These are phyloP conservation scores for Lordiphosa stackelbergi DNA, from an alignment of 1,140 invertebrate genomes.

Conservation along the genomic window DNA sequence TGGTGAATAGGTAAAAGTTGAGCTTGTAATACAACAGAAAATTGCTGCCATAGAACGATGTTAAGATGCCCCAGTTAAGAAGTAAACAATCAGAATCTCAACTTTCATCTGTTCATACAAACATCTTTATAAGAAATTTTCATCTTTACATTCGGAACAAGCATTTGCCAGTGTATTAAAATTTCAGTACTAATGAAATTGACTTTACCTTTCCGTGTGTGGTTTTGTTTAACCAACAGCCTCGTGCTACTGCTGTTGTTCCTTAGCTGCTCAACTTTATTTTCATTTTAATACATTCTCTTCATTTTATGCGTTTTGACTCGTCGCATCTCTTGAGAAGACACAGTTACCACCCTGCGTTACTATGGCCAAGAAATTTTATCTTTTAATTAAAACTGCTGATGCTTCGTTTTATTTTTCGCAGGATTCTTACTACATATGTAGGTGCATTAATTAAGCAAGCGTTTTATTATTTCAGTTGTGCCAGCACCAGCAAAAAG, in stretches of 20 bases:
- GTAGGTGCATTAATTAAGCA: conserved; percentile 15
- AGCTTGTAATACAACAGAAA: too few relatives aligned
- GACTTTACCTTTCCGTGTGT: too few relatives aligned
- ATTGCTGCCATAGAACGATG: too few relatives aligned
- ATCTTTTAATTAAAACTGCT: conserved; percentile 73
- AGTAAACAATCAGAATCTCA: too few relatives aligned
- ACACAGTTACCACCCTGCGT: neutral
- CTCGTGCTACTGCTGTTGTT: conserved; percentile 3
- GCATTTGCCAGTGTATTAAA: too few relatives aligned
- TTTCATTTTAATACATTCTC: conserved; percentile 49
- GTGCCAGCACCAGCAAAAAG: conserved; percentile 17
- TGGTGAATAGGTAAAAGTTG: too few relatives aligned
- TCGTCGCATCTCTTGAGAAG: conserved; percentile 16
- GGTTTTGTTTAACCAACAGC: too few relatives aligned
- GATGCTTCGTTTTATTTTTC: conserved; percentile 32
- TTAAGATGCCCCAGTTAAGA: too few relatives aligned
- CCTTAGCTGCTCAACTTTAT: neutral
- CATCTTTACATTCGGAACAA: too few relatives aligned
- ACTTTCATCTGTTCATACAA: too few relatives aligned
- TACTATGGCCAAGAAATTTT: conserved; percentile 42
- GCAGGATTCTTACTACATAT: conserved; percentile 1
- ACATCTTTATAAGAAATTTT: too few relatives aligned
- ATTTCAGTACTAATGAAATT: too few relatives aligned
- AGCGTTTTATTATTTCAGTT: conserved; percentile 22
- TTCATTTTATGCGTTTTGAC: conserved; percentile 65